phyloP scores from a whole-genome alignment of 1,140 invertebrate genomes.

The Bombus impatiens region DNA sequence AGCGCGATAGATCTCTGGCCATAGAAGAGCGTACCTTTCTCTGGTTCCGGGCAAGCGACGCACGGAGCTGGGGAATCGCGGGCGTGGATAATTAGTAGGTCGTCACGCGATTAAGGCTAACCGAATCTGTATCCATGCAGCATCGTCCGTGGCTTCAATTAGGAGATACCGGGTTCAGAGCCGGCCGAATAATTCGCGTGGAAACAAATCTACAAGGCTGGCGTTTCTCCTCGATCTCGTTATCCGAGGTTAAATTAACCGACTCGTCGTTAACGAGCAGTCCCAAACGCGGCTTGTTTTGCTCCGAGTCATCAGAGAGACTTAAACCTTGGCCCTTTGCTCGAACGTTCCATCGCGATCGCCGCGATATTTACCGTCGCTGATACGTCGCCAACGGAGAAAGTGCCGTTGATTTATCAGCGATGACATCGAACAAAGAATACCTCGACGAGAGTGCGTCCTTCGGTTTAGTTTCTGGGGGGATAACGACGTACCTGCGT shows the following conservation, averaged over 20 bases:
- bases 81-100: slow-evolving; percentile 68
- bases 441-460: background rate
- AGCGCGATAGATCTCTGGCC: background rate
- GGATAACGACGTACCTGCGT: background rate
- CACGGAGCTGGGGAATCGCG: background rate
- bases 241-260: slow-evolving; percentile 23
- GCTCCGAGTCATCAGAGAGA: background rate
- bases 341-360: background rate
- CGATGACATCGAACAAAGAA: slow-evolving; percentile 31
- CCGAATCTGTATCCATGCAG: slow-evolving; percentile 59
- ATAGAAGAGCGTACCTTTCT: background rate
- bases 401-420: slow-evolving; percentile 27
- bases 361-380: background rate
- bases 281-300: background rate
- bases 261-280: slow-evolving; percentile 6
- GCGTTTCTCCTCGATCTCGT: slow-evolving; percentile 10
- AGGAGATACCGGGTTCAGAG: slow-evolving; percentile 20
- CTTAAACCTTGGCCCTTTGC: background rate
- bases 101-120: slow-evolving; percentile 69
- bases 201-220: slow-evolving; percentile 40
- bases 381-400: background rate
- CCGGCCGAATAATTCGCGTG: slow-evolving; percentile 54
- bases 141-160: slow-evolving; percentile 47
- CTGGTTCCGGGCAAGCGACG: background rate
- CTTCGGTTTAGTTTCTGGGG: slow-evolving; percentile 25